phyloP scores from a whole-genome alignment of 2,797 vertebrate species.

The Acestrorhynchus altus region DNA sequence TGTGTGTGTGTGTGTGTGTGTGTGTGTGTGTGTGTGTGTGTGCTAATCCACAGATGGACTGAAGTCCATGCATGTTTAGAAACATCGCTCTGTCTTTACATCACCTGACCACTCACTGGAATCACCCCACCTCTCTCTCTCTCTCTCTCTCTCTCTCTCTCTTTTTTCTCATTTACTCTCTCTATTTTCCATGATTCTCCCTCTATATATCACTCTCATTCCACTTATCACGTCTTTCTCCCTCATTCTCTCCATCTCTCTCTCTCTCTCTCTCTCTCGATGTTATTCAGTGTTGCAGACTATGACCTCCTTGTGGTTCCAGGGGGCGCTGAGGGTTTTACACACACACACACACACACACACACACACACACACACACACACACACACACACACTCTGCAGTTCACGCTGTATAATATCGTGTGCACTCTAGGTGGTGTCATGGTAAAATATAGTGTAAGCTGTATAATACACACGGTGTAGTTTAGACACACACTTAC shows the following conservation, averaged over 20 bases:
- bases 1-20: slow-evolving; percentile 46
- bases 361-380: no score
- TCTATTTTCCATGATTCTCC: not conserved
- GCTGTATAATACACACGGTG: no score
- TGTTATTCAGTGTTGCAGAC: not conserved
- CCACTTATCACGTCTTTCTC: not conserved
- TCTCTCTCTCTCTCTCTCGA: not conserved
- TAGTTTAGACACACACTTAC: no score
- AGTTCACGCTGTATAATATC: no score
- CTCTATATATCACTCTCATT: not conserved
- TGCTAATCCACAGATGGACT: slow-evolving; percentile 24
- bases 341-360: not conserved
- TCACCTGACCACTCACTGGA: slow-evolving; percentile 58
- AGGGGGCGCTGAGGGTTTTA: not conserved
- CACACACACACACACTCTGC: no score
- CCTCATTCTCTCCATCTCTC: no score
- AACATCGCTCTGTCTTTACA: slow-evolving; percentile 31
- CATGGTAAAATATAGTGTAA: no score
- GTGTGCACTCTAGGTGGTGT: no score
- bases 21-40: slow-evolving; percentile 61
- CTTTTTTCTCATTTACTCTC: slow-evolving; percentile 12
- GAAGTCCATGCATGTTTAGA: slow-evolving; percentile 20
- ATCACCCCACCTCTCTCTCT: slow-evolving; percentile 59
- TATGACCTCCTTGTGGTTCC: not conserved
- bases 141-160: not conserved